These are phyloP conservation scores for Cephus pygmeus DNA, from an alignment of 2,888 invertebrate genomes.

Conservation along the genomic window DNA sequence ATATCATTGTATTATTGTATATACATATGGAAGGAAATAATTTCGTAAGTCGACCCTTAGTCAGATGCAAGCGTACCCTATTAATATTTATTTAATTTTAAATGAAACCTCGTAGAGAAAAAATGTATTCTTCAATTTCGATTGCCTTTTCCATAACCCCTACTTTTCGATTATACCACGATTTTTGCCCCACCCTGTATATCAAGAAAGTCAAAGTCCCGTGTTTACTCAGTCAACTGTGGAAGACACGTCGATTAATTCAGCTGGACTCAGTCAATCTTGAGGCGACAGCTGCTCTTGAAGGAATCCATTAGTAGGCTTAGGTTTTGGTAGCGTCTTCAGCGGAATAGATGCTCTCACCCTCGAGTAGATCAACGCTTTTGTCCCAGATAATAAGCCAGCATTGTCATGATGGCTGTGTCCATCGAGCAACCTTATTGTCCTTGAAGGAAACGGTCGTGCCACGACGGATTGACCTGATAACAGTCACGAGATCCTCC, in stretches of 20 bases:
- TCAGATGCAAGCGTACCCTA: no score
- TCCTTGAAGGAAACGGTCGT: constrained; percentile 27
- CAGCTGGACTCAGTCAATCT: constrained; percentile 58
- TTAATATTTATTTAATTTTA: no score
- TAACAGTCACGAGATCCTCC: constrained; percentile 34
- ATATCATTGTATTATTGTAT: no score
- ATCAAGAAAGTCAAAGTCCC: not conserved
- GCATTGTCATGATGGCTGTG: constrained; percentile 56
- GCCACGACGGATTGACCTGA: constrained; percentile 43
- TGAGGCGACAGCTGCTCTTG: constrained; percentile 60
- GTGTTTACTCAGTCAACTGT: constrained; percentile 10
- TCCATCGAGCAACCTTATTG: constrained; percentile 46
- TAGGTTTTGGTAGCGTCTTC: constrained; percentile 41
- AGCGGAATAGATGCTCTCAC: constrained; percentile 28
- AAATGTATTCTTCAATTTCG: no score
- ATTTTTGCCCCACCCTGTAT: not conserved
- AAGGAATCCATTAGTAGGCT: constrained; percentile 63
- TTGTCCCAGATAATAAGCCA: constrained; percentile 62
- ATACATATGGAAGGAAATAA: no score
- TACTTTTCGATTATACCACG: no score
- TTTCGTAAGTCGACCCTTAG: no score
- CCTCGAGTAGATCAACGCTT: constrained; percentile 48
- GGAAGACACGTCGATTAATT: constrained; percentile 48
- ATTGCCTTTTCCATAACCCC: no score
- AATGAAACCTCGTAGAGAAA: no score